phyloP scores from a whole-genome alignment of 2,888 invertebrate species.

The Opisthograptis luteolata region DNA sequence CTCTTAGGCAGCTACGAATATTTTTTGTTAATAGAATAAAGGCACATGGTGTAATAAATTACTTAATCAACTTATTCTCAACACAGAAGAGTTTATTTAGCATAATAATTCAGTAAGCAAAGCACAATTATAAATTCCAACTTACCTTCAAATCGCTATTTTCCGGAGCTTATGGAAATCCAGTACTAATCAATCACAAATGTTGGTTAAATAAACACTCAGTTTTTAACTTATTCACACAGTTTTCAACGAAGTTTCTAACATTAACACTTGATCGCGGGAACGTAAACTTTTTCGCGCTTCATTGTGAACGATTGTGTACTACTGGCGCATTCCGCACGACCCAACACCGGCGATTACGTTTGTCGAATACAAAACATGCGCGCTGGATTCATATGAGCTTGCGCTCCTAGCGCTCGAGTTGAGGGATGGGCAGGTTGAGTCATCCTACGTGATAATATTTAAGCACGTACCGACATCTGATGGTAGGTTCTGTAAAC shows the following conservation, averaged over 20 bases:
- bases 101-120: no score
- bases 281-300: constrained; percentile 70
- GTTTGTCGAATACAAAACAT: constrained; percentile 75
- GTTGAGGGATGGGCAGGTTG: no score
- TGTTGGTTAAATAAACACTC: no score
- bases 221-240: constrained; percentile 62
- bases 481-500: constrained; percentile 33
- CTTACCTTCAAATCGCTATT: constrained; percentile 59
- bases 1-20: no score
- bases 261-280: constrained; percentile 62
- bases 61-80: no score
- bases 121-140: constrained; percentile 9
- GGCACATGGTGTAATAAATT: no score
- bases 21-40: no score
- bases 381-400: no score
- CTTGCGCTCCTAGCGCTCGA: no score
- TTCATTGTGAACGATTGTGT: constrained; percentile 64
- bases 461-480: constrained; percentile 45
- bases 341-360: constrained; percentile 66
- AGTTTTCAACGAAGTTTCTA: constrained; percentile 63
- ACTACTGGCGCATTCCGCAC: constrained; percentile 65
- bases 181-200: constrained; percentile 59
- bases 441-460: constrained; percentile 1
- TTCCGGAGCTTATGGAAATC: constrained; percentile 44
- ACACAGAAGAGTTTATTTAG: no score